Conservation (phyloP, 2,888 invertebrate genomes). For the Petrolisthes cinctipes region DNA sequence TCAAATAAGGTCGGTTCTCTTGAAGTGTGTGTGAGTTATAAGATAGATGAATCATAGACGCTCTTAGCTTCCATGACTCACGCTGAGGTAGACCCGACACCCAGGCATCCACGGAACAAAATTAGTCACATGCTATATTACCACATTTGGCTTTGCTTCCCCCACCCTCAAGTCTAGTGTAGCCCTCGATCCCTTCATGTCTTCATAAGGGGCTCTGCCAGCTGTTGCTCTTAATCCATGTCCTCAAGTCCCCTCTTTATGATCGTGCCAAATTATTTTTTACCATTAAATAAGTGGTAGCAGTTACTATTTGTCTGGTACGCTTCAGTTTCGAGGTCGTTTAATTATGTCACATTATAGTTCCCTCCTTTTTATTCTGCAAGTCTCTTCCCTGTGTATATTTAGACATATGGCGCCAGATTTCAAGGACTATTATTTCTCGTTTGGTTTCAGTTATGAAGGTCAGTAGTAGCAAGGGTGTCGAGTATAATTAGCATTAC, state of each 20-base stretch:
- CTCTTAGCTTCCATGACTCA: conserved; percentile 43
- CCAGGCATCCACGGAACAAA: conserved; percentile 49
- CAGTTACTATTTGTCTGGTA: conserved; percentile 21
- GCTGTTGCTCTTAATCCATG: conserved; percentile 41
- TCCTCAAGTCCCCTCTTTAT: conserved; percentile 32
- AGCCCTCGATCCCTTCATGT: conserved; percentile 25
- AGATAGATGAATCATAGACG: conserved; percentile 37
- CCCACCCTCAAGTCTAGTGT: conserved; percentile 5
- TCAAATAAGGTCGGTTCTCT: background rate
- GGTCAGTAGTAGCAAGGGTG: background rate
- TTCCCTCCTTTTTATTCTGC: background rate
- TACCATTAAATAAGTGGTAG: conserved; percentile 8
- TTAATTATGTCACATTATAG: background rate
- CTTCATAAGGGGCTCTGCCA: conserved; percentile 51
- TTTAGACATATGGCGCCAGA: background rate
- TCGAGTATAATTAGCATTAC: background rate
- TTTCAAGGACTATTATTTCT: background rate
- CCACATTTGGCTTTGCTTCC: conserved; percentile 54
- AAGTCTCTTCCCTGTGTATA: background rate
- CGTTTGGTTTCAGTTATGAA: background rate
- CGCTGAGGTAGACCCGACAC: conserved; percentile 42
- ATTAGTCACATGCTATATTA: conserved; percentile 56
- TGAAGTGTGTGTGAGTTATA: conserved; percentile 21
- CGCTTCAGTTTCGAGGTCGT: conserved; percentile 1
- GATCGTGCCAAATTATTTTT: conserved; percentile 44